A percentile compares a stretch with the other conserved stretches of the same genome.
Conservation (phyloP, 2,797 vertebrate species). For the Allobates femoralis region DNA sequence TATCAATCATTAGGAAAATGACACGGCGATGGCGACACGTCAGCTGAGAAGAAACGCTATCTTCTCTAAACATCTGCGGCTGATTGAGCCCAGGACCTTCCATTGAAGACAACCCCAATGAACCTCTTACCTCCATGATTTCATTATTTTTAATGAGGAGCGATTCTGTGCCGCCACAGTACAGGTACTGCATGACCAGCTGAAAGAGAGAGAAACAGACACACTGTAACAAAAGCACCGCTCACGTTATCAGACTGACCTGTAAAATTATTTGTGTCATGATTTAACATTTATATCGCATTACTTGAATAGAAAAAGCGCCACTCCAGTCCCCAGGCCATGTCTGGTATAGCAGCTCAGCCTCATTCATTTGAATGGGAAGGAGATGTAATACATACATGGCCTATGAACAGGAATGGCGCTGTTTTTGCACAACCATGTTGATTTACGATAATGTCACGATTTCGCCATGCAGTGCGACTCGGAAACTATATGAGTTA, state of each 20-base stretch:
- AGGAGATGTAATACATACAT: too few species aligned
- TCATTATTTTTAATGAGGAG: conserved; percentile 98
- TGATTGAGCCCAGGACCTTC: conserved; percentile 27
- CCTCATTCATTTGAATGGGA: neutral
- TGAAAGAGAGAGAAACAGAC: conserved; percentile 74
- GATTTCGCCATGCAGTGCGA: too few species aligned
- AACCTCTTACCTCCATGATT: conserved; percentile 91
- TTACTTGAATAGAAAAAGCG: neutral
- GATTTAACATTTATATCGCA: neutral
- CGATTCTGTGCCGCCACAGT: conserved; percentile 93
- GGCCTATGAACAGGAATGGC: too few species aligned
- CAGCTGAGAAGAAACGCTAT: conserved; percentile 14
- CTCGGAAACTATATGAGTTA: too few species aligned
- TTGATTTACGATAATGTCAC: too few species aligned
- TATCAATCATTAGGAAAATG: conserved; percentile 38
- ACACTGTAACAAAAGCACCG: conserved; percentile 19
- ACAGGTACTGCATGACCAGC: conserved; percentile 99
- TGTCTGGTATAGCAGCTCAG: neutral
- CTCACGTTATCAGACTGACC: neutral
- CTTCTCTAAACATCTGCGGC: conserved; percentile 27
- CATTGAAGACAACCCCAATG: conserved; percentile 16
- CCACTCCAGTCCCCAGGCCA: neutral
- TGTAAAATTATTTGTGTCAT: neutral
- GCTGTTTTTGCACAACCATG: too few species aligned
- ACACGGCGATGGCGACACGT: neutral